Percentiles rank a stretch among this genome's conserved stretches.
Conservation (phyloP, 2,888 invertebrate species). For the Dexiosoma caninum region DNA sequence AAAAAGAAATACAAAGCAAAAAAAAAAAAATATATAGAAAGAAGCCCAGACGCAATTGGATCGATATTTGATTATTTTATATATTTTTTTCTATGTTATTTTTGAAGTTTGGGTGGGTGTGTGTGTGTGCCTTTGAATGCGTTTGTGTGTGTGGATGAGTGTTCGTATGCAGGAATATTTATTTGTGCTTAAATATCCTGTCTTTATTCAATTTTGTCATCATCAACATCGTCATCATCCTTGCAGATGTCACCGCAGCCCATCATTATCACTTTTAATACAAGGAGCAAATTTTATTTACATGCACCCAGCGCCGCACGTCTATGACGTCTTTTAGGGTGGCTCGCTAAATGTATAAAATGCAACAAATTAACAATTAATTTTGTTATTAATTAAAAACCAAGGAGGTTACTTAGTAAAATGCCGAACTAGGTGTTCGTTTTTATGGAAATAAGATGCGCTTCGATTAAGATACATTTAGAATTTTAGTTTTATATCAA, state of each 20-base stretch:
- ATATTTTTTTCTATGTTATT: constrained; percentile 28
- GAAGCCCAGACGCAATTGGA: constrained; percentile 73
- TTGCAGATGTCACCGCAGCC: constrained; percentile 2
- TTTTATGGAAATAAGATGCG: too few species aligned
- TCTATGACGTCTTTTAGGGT: too few species aligned
- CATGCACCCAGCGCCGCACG: background rate
- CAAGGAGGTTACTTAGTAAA: too few species aligned
- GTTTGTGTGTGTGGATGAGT: background rate
- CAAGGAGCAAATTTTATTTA: constrained; percentile 27
- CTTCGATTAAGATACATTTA: too few species aligned
- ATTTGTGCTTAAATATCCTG: constrained; percentile 18
- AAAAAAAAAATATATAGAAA: constrained; percentile 34
- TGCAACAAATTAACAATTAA: too few species aligned
- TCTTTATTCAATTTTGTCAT: constrained; percentile 49
- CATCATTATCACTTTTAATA: constrained; percentile 40
- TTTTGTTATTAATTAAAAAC: too few species aligned
- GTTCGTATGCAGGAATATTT: background rate
- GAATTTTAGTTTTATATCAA: too few species aligned
- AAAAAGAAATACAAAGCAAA: constrained; percentile 58
- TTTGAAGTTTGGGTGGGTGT: background rate
- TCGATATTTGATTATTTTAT: constrained; percentile 74
- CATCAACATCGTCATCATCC: constrained; percentile 16
- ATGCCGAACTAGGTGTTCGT: too few species aligned
- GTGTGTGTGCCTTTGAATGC: background rate
- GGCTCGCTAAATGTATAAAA: too few species aligned